Conservation (phyloP, 2,113 vertebrate genomes). For the Procapra przewalskii region DNA sequence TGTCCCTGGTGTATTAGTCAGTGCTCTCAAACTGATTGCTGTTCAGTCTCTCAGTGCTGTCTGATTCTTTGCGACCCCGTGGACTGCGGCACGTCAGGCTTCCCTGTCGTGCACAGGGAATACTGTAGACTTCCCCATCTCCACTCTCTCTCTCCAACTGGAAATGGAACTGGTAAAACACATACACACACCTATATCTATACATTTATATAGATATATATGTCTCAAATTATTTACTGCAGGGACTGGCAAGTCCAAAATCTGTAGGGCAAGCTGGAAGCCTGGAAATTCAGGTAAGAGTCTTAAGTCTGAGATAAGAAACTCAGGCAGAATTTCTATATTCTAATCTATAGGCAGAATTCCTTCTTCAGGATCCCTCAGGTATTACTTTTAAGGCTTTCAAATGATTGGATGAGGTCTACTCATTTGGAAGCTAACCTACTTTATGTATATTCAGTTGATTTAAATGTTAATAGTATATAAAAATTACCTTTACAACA, state of each 20-base stretch:
- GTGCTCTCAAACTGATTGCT: neutral
- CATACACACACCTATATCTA: neutral
- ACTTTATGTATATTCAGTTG: neutral
- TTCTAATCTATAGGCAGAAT: neutral
- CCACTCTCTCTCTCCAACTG: neutral
- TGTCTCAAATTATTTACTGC: neutral
- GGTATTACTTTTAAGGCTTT: neutral
- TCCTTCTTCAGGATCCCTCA: neutral
- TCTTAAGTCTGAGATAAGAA: neutral
- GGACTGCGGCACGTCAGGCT: accelerated
- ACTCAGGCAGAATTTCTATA: neutral
- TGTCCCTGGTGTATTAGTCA: neutral
- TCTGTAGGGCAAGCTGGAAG: neutral
- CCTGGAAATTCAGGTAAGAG: neutral
- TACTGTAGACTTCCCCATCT: neutral
- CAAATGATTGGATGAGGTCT: neutral
- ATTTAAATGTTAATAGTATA: neutral
- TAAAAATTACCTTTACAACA: neutral
- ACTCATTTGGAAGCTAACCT: neutral
- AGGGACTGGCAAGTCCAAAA: neutral
- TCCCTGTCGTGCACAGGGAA: neutral
- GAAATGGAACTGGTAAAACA: neutral
- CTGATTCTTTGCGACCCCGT: accelerated
- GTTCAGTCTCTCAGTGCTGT: neutral
- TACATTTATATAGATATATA: neutral